Percentiles rank a stretch among this genome's conserved stretches.
phyloP scores from a whole-genome alignment of 37 sponge, comb jelly and placozoan species.

The Crambe crambe region DNA sequence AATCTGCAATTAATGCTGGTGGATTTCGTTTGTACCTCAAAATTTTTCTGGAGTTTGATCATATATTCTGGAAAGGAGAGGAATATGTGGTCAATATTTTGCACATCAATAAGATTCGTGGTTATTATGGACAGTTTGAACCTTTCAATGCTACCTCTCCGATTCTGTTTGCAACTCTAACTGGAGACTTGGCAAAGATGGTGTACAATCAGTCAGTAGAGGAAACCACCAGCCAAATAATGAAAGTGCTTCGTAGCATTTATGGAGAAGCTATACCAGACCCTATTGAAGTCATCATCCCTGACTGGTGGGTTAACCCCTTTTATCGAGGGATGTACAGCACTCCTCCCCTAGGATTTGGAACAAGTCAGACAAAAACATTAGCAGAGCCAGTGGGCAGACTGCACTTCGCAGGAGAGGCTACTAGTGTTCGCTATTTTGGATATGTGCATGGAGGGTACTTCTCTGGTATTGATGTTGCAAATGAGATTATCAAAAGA shows the following conservation, averaged over 20 bases:
- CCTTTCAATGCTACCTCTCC: conserved; percentile 13
- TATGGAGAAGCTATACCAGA: conserved; percentile 32
- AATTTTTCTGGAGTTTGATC: conserved; percentile 36
- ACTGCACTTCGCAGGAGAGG: conserved; percentile 73
- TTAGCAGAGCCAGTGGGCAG: conserved; percentile 30
- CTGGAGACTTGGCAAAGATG: conserved; percentile 31
- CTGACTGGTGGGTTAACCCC: conserved; percentile 49
- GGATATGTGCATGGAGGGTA: conserved; percentile 71
- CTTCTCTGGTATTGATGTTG: conserved; percentile 47
- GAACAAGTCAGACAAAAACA: too few relatives aligned
- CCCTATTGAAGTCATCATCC: conserved; percentile 25
- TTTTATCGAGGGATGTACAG: conserved; percentile 49
- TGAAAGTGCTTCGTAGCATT: conserved; percentile 39
- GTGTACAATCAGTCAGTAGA: conserved; percentile 13
- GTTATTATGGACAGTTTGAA: conserved; percentile 29
- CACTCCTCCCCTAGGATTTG: conserved; percentile 4
- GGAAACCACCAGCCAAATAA: conserved; percentile 38
- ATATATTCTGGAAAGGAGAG: conserved; percentile 15
- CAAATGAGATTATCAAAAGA: conserved; percentile 15
- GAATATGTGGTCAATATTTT: background rate
- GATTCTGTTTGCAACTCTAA: conserved; percentile 27
- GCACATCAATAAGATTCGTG: conserved; percentile 7
- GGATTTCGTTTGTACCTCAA: conserved; percentile 30
- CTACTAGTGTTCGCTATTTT: conserved; percentile 5
- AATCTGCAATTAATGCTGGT: conserved; percentile 20